These are phyloP conservation scores for Sacculina carcini DNA, from an alignment of 2,888 invertebrate genomes.

Conservation along the genomic window DNA sequence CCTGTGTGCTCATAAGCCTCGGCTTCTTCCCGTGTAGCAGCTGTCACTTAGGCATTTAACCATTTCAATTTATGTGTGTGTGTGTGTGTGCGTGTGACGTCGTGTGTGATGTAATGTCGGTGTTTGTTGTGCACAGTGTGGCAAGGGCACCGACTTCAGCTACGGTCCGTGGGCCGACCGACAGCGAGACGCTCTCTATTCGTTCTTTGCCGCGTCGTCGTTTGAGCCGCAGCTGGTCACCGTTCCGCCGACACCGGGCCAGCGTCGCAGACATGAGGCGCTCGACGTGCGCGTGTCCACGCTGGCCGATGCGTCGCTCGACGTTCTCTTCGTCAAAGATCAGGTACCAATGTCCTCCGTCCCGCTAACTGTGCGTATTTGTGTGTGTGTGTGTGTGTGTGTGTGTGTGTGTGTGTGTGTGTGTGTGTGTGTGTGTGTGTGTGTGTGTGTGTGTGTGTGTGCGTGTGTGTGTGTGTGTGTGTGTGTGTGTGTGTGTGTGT, in stretches of 20 bases:
- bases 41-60: too few species aligned
- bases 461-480: too few species aligned
- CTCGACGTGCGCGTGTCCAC: constrained; percentile 79
- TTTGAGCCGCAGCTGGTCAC: constrained; percentile 29
- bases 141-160: constrained; percentile 83
- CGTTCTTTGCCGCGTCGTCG: constrained; percentile 64
- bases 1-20: too few species aligned
- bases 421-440: too few species aligned
- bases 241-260: constrained; percentile 56
- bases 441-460: too few species aligned
- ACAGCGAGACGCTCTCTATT: constrained; percentile 78
- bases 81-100: too few species aligned
- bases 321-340: constrained; percentile 83
- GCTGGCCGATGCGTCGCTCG: constrained; percentile 74
- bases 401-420: too few species aligned
- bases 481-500: too few species aligned
- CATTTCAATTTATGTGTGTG: too few species aligned
- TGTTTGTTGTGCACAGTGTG: constrained; percentile 30
- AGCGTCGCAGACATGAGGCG: constrained; percentile 59
- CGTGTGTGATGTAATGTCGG: too few species aligned
- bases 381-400: not conserved
- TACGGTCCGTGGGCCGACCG: constrained; percentile 98
- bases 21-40: too few species aligned
- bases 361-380: not conserved
- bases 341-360: too few species aligned